phyloP scores from a whole-genome alignment of 1,140 invertebrate genomes.

The Eriocheir sinensis region DNA sequence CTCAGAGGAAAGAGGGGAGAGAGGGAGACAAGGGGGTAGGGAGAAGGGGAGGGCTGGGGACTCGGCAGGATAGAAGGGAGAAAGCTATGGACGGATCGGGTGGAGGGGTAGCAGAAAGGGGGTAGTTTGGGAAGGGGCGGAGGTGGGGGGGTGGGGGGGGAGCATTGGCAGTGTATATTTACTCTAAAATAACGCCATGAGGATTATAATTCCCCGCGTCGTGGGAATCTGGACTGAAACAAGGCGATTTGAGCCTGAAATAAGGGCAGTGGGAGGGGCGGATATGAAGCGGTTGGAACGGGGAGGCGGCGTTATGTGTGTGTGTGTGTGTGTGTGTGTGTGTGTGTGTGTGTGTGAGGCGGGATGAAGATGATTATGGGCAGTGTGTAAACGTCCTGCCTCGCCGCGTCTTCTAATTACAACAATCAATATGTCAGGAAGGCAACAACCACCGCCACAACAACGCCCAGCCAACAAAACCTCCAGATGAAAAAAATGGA shows the following conservation, averaged over 20 bases:
- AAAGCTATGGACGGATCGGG: background rate
- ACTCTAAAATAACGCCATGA: conserved; percentile 42
- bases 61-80: too few relatives aligned
- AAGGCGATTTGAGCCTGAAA: conserved; percentile 11
- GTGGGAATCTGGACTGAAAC: conserved; percentile 35
- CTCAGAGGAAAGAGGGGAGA: background rate
- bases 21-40: background rate
- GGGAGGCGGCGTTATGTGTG: background rate
- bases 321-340: too few relatives aligned
- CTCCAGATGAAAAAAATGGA: conserved; percentile 46
- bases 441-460: too few relatives aligned
- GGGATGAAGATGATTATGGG: conserved; percentile 27
- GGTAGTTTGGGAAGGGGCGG: background rate
- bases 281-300: conserved; percentile 38
- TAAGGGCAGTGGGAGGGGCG: conserved; percentile 6
- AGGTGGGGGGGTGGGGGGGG: too few relatives aligned
- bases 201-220: conserved; percentile 36
- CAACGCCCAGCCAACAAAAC: too few relatives aligned
- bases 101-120: too few relatives aligned
- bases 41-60: background rate
- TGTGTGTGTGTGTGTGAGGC: too few relatives aligned
- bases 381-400: conserved; percentile 49
- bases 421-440: conserved; percentile 72
- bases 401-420: conserved; percentile 64
- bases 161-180: conserved; percentile 31